Percentiles rank a stretch among this genome's conserved stretches.
Evolutionary conservation across 1,140 invertebrate species (phyloP).

Genomic region (Neelides sp.): DNA sequence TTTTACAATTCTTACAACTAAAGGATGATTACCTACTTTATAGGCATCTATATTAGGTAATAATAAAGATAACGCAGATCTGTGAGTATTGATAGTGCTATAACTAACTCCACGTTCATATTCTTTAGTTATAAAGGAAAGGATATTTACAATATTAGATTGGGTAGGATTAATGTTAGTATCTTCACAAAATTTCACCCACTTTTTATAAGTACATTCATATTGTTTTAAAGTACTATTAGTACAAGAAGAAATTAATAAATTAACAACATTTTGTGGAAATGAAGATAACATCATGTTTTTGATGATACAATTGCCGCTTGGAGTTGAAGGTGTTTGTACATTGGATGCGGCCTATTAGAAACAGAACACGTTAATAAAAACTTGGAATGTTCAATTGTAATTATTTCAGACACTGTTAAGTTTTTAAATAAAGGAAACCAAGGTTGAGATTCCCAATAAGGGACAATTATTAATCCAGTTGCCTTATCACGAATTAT

Average conservation of each 20-base stretch:
- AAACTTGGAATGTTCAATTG: not conserved
- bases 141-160: no score
- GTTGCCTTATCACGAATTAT: not conserved
- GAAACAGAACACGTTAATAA: not conserved
- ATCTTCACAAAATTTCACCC: not conserved
- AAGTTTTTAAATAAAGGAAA: not conserved
- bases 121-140: no score
- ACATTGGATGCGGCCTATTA: not conserved
- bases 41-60: not conserved
- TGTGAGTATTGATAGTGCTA: not conserved
- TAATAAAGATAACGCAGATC: not conserved
- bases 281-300: not conserved
- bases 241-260: not conserved
- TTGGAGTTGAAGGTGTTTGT: not conserved
- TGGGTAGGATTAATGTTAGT: no score
- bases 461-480: not conserved
- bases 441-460: not conserved
- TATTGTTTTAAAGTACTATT: not conserved
- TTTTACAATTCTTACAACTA: not conserved
- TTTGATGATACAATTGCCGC: not conserved
- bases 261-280: not conserved
- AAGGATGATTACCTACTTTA: not conserved
- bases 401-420: not conserved
- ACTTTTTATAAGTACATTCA: not conserved
- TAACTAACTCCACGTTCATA: no score